These are phyloP conservation scores for Hippasteria phrygiana DNA, from an alignment of 53 echinoderm and acorn worm species.

Conservation along the genomic window DNA sequence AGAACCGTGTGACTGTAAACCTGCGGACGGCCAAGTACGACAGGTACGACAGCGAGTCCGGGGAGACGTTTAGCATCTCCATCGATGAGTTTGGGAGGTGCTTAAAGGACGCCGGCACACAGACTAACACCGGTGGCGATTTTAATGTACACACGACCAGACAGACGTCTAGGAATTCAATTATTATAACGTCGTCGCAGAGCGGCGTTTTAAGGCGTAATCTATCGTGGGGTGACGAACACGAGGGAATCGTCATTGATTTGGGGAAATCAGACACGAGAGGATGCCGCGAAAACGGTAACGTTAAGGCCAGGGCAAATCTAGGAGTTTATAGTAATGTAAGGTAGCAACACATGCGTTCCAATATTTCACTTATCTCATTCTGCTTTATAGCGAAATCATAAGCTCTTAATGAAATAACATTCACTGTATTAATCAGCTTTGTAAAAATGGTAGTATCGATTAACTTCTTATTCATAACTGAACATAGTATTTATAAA, in stretches of 20 bases:
- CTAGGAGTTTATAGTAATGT: background rate
- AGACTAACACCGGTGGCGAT: background rate
- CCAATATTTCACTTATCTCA: background rate
- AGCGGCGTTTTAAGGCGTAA: slow-evolving; percentile 5
- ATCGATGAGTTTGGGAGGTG: slow-evolving; percentile 59
- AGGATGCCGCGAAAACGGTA: slow-evolving; percentile 10
- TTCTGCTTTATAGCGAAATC: no score
- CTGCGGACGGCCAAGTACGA: slow-evolving; percentile 43
- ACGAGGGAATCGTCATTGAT: slow-evolving; percentile 22
- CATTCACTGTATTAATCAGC: no score
- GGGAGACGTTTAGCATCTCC: slow-evolving; percentile 52
- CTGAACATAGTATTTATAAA: no score
- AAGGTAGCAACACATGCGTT: background rate
- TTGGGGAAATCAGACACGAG: background rate
- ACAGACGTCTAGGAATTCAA: slow-evolving; percentile 3
- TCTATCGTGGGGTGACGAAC: slow-evolving; percentile 7
- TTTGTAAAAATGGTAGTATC: no score
- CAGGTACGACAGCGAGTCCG: slow-evolving; percentile 61
- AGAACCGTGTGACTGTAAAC: slow-evolving; percentile 26
- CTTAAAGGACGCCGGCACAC: slow-evolving; percentile 47
- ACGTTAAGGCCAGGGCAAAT: background rate
- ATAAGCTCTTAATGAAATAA: no score
- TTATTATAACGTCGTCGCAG: slow-evolving; percentile 52
- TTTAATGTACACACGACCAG: slow-evolving; percentile 30
- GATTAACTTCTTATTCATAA: no score